Base-by-base conservation (phyloP, 2,113 vertebrate species). In the Nycticryphes semicollaris region DNA sequence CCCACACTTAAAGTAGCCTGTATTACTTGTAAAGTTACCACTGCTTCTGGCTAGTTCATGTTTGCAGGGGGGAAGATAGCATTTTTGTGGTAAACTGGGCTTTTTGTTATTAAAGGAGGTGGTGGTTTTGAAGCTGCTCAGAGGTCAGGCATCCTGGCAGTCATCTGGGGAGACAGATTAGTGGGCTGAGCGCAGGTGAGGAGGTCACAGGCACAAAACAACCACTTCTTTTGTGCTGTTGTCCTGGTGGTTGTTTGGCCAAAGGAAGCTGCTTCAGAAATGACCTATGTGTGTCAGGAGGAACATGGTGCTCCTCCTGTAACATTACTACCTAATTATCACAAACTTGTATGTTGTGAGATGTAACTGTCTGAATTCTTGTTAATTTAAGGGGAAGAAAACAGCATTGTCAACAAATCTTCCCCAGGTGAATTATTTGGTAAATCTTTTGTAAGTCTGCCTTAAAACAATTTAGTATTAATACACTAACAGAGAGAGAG, bases 71-170 rank as follows among this genome's bases (percentile, higher is more conserved):
- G 69, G 66, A 18, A 74, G 39, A 41, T 41, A 50, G 25, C 78
- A 60, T 92, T 94, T 90, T 74, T 95, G 83, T 95, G 95, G 92
- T 72, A 47, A 94, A 35, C 37, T 72, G 76, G 35, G n/a, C 63
- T 88, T 83, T 90, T 83, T 84, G 35, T 94, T 89, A 24, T 76
- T 84, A 45, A 70, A 89, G 54, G 63, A 79, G 41, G 50, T 94
- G 66, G 70, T 69, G 57, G 66, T 94, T 84, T 72, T 83, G 62
- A 95, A 91, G 82, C 37, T 95, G 31, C 45, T 92, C 51, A 87
- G 92, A 89, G 60, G 79, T 92, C 93, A 90, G 87, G 89, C 93
- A 96, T 95, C 89, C 81, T 96, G 77, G 51, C 70, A 87, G 0
- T 82, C 67, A 62, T 95, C 73, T 94, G n/a, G 62, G 45, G 35